These are phyloP conservation scores for Odocoileus virginianus DNA, from an alignment of 2,113 vertebrate genomes.

Conservation along the genomic window DNA sequence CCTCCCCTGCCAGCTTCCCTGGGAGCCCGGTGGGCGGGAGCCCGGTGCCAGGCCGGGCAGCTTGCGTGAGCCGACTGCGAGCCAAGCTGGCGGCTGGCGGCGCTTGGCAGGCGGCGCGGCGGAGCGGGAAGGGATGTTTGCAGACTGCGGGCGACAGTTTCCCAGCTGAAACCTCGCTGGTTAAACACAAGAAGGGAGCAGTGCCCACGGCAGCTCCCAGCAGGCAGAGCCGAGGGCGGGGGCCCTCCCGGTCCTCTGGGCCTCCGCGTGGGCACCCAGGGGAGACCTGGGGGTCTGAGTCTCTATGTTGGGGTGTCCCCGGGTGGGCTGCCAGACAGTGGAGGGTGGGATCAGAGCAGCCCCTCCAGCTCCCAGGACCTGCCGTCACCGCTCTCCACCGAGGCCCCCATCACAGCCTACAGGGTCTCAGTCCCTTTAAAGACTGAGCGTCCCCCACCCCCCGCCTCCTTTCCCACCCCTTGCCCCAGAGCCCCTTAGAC, in stretches of 20 bases:
- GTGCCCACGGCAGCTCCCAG: background rate
- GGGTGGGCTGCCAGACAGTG: background rate
- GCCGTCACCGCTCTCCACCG: rapidly evolving
- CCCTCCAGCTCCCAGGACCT: background rate
- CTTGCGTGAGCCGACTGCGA: slow-evolving; percentile 29
- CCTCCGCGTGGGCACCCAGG: background rate
- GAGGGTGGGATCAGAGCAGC: background rate
- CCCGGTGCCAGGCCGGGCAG: slow-evolving; percentile 49
- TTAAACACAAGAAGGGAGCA: slow-evolving; percentile 26
- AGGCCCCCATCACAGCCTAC: background rate
- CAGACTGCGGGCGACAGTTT: slow-evolving; percentile 66
- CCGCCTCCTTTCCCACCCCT: rapidly evolving
- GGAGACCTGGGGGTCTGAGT: background rate
- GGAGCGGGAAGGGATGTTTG: slow-evolving; percentile 53
- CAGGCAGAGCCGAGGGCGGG: background rate
- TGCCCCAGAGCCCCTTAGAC: background rate
- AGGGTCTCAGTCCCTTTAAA: background rate
- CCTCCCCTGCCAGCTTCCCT: background rate
- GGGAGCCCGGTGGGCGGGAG: background rate
- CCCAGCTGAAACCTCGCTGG: background rate
- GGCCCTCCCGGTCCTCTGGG: background rate
- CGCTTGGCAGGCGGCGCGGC: slow-evolving; percentile 51
- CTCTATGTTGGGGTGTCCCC: background rate
- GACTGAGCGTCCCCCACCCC: background rate
- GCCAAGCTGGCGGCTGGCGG: slow-evolving; percentile 53